Base-by-base conservation (phyloP, 2,888 invertebrate species). In the Morpho deidamia region DNA sequence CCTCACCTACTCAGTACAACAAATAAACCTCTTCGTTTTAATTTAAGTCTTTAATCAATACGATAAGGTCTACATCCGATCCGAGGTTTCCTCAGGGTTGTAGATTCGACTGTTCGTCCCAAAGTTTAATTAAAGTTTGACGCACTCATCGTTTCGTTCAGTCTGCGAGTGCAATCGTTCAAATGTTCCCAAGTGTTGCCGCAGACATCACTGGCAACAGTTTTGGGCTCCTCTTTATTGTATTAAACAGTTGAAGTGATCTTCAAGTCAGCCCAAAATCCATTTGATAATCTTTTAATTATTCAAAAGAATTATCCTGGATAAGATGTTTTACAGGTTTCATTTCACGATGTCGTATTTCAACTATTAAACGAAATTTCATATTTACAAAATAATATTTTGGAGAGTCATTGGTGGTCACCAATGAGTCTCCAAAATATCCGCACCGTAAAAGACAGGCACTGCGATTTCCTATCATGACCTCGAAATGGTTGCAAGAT, bases 61-160 rank as follows among this genome's bases (percentile, higher is more conserved):
- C 10, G 10, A 44, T 43, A 50, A 44, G 50, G 37, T 11, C 43
- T 37, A 38, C 9, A 32, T 37, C 23, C 39, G n/a, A 10, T 7
- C 11, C n/a, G 11, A 39, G 11, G 11, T 7, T 39, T 39, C 39
- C 2, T 10, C 11, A 40, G 49, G 42, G n/a, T 11, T 11, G 42
- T 42, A n/a, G 50, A 50, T 44, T 60, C 49, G 52, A 51, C 44
- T 59, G 55, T 52, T 47, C 49, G 50, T 45, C 47, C 47, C 43
- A 47, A 58, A 56, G 51, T 53, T 58, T 55, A 53, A 47, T 54
- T 48, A 48, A 56, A 61, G 51, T 56, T 53, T 51, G 50, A 47
- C 47, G 53, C 47, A 44, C 39, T 49, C 46, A 40, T 44, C 47
- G 44, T 44, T 51, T 51, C 48, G 41, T 48, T 48, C 44, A 48